Evolutionary conservation across 2,888 invertebrate species (phyloP), one percentile per base, ranked within the genome.

Genomic region (Leucophora obtusa): DNA sequence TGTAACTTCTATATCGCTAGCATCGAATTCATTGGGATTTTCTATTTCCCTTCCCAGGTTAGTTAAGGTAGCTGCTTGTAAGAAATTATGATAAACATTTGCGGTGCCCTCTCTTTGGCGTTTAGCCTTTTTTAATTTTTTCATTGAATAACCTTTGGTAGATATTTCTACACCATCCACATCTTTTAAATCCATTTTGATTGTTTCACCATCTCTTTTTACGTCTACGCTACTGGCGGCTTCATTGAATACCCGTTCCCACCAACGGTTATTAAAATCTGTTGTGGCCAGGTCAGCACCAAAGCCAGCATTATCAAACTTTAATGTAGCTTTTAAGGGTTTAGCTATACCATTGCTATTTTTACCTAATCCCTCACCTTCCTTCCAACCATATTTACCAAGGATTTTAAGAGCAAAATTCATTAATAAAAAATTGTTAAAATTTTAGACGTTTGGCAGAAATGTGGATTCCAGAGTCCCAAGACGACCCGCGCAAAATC

Each of bases 191-290:
- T 82, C 80, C 24, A 90, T 84, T 6, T 78, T 83, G 11, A 89
- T 84, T 15, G 83, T 17, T 15, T 83, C 60, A 0, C 87, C 88
- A 10, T 85, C 79, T 15, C 85, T 77, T 66, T 85, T 85, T 72
- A 94, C 92, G 86, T 93, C 91, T 8, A 96, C 92, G 88, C 94
- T 95, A 6, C 91, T 92, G 1, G 94, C 92, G 2, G 96, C 95
- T 85, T 93, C 93, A 86, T 96, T 93, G 86, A 94, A 97, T 9
- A 94, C 91, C 10, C 93, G 92, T 82, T 94, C 94, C 96, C 96
- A 96, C 97, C 97, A 97, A 84, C 96, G 94, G 83, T 95, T 94
- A 0, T 94, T 95, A 86, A 94, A 96, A 85, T 95, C 94, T 10
- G 74, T 68, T 8, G 94, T 92, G 0, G 94, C 93, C 2, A 92